A percentile compares a stretch with the other conserved stretches of the same genome.
These are phyloP conservation scores for Eupeodes latifasciatus DNA, from an alignment of 2,888 invertebrate species.

Conservation along the genomic window DNA sequence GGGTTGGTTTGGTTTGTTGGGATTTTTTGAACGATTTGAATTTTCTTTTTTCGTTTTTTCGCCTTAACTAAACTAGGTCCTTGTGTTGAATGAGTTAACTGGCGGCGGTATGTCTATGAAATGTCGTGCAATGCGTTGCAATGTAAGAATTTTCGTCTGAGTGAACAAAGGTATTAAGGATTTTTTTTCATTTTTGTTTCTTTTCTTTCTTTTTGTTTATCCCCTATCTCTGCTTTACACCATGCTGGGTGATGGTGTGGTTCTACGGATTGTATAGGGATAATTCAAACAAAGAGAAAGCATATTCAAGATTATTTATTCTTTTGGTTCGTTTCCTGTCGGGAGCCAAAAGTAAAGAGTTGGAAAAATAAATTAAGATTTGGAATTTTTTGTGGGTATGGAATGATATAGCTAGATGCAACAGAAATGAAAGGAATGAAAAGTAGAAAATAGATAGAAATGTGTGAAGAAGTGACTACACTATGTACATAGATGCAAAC, in stretches of 20 bases:
- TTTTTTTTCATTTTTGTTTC: constrained; percentile 25
- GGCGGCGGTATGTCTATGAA: constrained; percentile 71
- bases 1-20: background rate
- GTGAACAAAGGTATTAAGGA: constrained; percentile 53
- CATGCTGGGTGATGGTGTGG: background rate
- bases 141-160: constrained; percentile 66
- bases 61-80: constrained; percentile 34
- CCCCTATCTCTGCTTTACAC: background rate
- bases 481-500: background rate
- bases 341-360: background rate
- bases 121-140: constrained; percentile 74
- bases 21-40: constrained; percentile 15
- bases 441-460: background rate
- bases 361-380: constrained; percentile 1
- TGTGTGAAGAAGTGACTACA: background rate
- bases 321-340: constrained; percentile 29
- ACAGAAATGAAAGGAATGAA: constrained; percentile 16
- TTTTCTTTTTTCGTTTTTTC: background rate
- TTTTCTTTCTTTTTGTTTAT: background rate
- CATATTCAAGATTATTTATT: constrained; percentile 20
- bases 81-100: constrained; percentile 71
- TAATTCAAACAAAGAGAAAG: constrained; percentile 35
- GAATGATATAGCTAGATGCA: background rate
- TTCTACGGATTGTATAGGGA: background rate
- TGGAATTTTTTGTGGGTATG: constrained; percentile 10